These are phyloP conservation scores for Rotaria macrura DNA, from an alignment of 2,888 invertebrate genomes.

Conservation along the genomic window DNA sequence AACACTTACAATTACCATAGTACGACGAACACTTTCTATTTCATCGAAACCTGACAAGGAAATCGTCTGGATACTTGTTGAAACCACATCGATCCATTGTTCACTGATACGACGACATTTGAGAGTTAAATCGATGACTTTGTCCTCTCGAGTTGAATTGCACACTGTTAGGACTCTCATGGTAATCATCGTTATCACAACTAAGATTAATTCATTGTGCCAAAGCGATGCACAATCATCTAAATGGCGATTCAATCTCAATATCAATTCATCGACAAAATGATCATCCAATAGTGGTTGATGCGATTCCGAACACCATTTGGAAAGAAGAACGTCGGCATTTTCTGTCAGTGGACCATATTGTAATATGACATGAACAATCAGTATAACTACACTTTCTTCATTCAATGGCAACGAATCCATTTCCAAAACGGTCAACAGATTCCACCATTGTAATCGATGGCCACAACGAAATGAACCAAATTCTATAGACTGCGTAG, in stretches of 20 bases:
- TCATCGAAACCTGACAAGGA: not conserved
- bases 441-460: not conserved
- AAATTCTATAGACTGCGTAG: not conserved
- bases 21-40: not conserved
- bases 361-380: not conserved
- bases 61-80: not conserved
- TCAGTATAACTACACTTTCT: not conserved
- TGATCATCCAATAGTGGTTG: not conserved
- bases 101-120: not conserved
- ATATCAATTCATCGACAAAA: not conserved
- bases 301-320: not conserved
- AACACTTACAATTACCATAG: not conserved
- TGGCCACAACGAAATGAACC: slow-evolving; percentile 1
- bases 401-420: not conserved
- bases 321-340: not conserved
- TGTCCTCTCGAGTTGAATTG: not conserved
- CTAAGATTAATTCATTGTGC: not conserved
- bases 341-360: not conserved
- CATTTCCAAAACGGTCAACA: not conserved
- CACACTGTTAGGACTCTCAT: not conserved
- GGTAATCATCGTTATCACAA: not conserved
- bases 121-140: not conserved
- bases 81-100: not conserved
- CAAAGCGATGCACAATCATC: not conserved
- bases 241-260: not conserved